Evolutionary conservation across 2,113 vertebrate species (phyloP).

Genomic region (Halichoerus grypus): DNA sequence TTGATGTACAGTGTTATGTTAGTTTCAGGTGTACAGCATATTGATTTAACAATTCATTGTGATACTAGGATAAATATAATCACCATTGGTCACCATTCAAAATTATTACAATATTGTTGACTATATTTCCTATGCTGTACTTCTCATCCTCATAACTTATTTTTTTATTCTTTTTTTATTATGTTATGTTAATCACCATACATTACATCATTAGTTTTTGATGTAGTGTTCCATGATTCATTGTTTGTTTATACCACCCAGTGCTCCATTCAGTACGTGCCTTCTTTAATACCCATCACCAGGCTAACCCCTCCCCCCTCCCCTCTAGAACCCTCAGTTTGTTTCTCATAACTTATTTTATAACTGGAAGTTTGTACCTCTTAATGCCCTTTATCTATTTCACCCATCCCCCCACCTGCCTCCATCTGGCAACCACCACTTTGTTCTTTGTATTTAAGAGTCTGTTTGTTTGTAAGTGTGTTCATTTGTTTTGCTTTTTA

Average conservation of each 20-base stretch:
- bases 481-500: background rate
- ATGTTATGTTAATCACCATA: no score
- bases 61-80: background rate
- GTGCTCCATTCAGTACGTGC: no score
- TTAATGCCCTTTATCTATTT: background rate
- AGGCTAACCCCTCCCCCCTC: no score
- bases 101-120: background rate
- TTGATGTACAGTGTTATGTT: background rate
- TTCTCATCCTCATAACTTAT: background rate
- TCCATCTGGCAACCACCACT: background rate
- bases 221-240: no score
- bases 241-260: no score
- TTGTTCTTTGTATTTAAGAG: background rate
- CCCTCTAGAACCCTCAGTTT: no score
- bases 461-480: background rate
- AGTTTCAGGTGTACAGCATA: background rate
- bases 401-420: background rate
- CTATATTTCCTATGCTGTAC: background rate
- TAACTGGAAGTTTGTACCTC: background rate
- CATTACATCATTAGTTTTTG: no score
- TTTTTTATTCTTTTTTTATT: background rate
- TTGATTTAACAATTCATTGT: background rate
- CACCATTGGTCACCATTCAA: background rate
- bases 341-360: background rate
- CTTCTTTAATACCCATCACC: no score